Evolutionary conservation across 2,797 vertebrate genomes (phyloP).

Genomic region (Acanthiza pusilla): DNA sequence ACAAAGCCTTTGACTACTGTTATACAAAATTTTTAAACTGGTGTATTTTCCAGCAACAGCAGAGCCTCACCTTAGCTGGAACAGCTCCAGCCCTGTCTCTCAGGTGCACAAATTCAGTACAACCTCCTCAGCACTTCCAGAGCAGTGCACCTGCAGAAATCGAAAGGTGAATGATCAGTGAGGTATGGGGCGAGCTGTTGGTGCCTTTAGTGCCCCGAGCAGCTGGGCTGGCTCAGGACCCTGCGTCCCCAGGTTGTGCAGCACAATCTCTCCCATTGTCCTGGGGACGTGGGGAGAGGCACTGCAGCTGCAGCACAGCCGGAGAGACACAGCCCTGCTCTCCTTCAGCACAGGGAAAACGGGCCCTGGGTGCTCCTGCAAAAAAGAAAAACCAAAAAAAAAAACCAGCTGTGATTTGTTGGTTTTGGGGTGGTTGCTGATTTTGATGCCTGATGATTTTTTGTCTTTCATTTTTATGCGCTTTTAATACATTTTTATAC

Average conservation of each 20-base stretch:
- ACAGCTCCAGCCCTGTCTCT: background rate
- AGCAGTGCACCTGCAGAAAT: background rate
- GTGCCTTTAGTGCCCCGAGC: background rate
- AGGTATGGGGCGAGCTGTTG: background rate
- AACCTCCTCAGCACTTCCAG: background rate
- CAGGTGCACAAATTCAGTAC: background rate
- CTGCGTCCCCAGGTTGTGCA: background rate
- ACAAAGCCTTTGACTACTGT: too few species aligned
- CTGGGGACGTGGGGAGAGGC: background rate
- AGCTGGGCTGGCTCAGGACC: background rate
- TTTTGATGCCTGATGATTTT: too few species aligned
- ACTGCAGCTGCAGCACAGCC: slow-evolving; percentile 57
- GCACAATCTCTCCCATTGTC: slow-evolving; percentile 23
- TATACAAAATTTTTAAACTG: too few species aligned
- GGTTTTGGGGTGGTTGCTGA: background rate
- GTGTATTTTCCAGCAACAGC: too few species aligned
- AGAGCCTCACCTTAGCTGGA: background rate
- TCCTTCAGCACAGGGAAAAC: slow-evolving; percentile 56
- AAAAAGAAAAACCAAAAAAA: background rate
- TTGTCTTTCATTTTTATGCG: too few species aligned
- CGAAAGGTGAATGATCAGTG: background rate
- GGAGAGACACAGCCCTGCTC: slow-evolving; percentile 16
- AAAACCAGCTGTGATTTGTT: slow-evolving; percentile 71
- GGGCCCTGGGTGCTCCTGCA: slow-evolving; percentile 41
- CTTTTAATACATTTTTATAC: too few species aligned